These are phyloP conservation scores for Petrolisthes cinctipes DNA, from an alignment of 2,888 invertebrate genomes.

Conservation along the genomic window DNA sequence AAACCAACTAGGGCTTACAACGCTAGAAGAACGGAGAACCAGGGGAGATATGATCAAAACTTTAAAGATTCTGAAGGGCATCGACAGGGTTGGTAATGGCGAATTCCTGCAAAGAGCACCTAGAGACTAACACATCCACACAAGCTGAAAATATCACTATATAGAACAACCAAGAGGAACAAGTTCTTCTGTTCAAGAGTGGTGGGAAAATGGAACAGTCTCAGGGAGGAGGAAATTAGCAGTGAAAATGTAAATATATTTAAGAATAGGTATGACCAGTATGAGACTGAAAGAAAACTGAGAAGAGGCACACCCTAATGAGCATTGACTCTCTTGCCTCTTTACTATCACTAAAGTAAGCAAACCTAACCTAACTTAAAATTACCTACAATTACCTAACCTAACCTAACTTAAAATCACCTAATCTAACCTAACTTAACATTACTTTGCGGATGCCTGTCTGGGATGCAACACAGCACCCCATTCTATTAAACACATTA, in stretches of 20 bases:
- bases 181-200: too few relatives aligned
- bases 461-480: neutral
- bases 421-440: neutral
- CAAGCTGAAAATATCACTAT: neutral
- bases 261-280: too few relatives aligned
- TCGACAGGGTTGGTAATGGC: neutral
- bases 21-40: neutral
- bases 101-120: too few relatives aligned
- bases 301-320: too few relatives aligned
- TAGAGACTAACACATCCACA: fast-evolving
- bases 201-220: too few relatives aligned
- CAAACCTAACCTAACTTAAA: neutral
- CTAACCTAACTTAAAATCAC: neutral
- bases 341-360: too few relatives aligned
- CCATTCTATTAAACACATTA: neutral
- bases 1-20: neutral
- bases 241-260: too few relatives aligned
- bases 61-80: neutral
- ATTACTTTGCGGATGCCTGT: neutral
- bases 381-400: neutral
- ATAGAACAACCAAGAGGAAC: too few relatives aligned
- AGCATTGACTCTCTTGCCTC: too few relatives aligned
- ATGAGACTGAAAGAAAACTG: too few relatives aligned
- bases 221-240: too few relatives aligned
- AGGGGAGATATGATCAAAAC: too few relatives aligned